Evolutionary conservation across 2,888 invertebrate species (phyloP), one percentile per base, ranked within the genome.

Genomic region (Agapostemon virescens): DNA sequence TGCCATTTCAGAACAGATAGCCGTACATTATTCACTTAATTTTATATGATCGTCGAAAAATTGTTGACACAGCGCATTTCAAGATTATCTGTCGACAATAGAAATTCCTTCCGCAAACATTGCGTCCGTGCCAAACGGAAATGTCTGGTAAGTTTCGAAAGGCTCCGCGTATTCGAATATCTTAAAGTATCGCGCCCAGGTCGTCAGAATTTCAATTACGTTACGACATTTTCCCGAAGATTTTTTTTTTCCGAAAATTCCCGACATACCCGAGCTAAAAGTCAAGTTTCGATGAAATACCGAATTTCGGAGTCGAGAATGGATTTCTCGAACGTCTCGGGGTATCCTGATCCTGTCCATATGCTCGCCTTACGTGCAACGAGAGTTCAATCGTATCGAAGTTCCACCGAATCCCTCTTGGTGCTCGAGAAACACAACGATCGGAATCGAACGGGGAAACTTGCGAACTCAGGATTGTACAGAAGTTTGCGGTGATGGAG

Each of bases 351-450:
- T 23, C 30, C 36, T 33, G 20, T 69, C 36, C 26, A 36, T 23
- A 40, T 26, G 38, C 38, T 55, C 26, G 52, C 33, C 36, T 69
- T 38, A 38, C 69, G 38, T 55, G 69, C 55, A 38, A n/a, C 69
- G 52, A 69, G 26, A 38, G 38, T 17, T 55, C 69, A 52, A 69
- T 55, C 26, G 55, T 55, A 20, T 69, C 38, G 55, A 38, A 13
- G 23, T 69, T 55, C 38, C 26, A 13, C 26, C 69, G 69, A 55
- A 58, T 40, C 52, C 30, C 69, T 69, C 69, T 69, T 33, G 71
- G 42, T 61, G 58, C 40, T 66, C 42, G 40, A 38, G 66, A 38
- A 38, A 64, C 66, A 40, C 66, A 66, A 66, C 66, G 66, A 30
- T 38, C 20, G 40, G 40, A 26, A 66, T 66, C 66, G 66, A 66